These are phyloP conservation scores for Cephalopachus bancanus DNA, from an alignment of 2,797 vertebrate species.

Conservation along the genomic window DNA sequence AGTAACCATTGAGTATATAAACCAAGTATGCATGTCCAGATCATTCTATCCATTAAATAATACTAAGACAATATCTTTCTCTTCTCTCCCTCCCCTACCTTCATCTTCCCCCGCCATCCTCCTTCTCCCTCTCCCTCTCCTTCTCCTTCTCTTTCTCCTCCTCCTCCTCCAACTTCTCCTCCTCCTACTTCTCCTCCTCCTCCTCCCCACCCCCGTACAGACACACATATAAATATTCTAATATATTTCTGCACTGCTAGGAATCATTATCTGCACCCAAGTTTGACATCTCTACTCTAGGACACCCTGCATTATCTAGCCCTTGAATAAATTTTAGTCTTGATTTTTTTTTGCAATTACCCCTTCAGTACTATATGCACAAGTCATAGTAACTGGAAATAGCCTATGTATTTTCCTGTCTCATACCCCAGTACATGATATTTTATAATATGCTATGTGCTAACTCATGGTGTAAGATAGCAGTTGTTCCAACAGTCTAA, in stretches of 20 bases:
- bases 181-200: no score
- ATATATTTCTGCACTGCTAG: not conserved
- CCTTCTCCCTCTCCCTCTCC: no score
- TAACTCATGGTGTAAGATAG: not conserved
- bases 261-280: not conserved
- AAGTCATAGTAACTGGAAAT: not conserved
- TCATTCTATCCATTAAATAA: not conserved
- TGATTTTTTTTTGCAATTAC: not conserved
- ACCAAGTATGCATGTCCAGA: not conserved
- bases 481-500: not conserved
- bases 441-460: not conserved
- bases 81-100: no score
- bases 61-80: not conserved
- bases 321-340: not conserved
- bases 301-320: not conserved
- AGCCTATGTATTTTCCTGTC: not conserved
- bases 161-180: no score
- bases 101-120: no score
- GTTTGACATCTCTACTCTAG: not conserved
- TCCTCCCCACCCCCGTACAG: no score
- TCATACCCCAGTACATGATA: not conserved
- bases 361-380: not conserved
- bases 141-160: no score
- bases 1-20: not conserved
- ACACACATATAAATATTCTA: not conserved